Percentiles rank a stretch among this genome's conserved stretches.
Conservation (phyloP, 2,113 vertebrate species). For the Dicrurus megarhynchus region DNA sequence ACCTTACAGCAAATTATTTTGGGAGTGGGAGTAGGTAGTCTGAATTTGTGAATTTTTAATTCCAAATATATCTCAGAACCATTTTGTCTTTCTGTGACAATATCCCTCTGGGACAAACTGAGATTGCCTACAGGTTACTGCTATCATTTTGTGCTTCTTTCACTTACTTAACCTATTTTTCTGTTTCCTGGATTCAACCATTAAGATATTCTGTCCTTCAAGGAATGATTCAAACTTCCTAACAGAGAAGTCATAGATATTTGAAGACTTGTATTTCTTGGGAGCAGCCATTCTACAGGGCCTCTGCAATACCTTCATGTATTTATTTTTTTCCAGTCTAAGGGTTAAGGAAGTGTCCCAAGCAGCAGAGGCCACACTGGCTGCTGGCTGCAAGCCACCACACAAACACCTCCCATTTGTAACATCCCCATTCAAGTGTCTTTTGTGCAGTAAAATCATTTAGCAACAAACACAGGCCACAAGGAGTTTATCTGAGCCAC, state of each 20-base stretch:
- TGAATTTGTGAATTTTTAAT: constrained; percentile 2
- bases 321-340: neutral
- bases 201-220: neutral
- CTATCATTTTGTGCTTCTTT: neutral
- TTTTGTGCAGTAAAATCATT: neutral
- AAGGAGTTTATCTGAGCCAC: neutral
- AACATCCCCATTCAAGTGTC: neutral
- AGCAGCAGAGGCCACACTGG: neutral
- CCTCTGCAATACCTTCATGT: neutral
- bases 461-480: neutral
- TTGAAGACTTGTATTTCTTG: neutral
- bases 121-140: neutral
- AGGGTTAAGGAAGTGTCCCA: neutral
- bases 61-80: neutral
- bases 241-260: neutral
- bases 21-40: neutral
- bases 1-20: neutral
- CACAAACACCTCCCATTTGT: neutral
- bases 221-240: neutral
- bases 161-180: constrained; percentile 5
- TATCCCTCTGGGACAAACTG: neutral
- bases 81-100: neutral
- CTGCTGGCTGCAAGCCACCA: neutral
- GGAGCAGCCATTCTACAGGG: neutral
- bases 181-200: neutral